Conservation (phyloP, 2,113 vertebrate genomes). For the Thalassoma bifasciatum region DNA sequence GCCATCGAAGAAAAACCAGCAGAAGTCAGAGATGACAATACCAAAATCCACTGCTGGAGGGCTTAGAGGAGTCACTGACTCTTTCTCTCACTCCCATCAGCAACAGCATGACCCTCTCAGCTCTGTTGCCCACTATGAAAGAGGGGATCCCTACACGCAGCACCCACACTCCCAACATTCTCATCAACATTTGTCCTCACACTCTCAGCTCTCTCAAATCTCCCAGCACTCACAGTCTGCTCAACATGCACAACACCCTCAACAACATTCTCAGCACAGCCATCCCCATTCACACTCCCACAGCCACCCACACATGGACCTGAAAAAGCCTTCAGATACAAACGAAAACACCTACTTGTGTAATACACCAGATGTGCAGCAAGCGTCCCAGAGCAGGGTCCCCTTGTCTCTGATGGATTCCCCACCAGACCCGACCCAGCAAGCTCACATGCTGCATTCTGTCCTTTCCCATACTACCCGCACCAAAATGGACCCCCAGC, state of each 20-base stretch:
- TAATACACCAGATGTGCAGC: slow-evolving; percentile 82
- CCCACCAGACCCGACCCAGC: slow-evolving; percentile 85
- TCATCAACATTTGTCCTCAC: slow-evolving; percentile 79
- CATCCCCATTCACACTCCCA: slow-evolving; percentile 76
- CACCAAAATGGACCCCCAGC: slow-evolving; percentile 83
- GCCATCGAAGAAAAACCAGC: slow-evolving; percentile 88
- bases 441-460: slow-evolving; percentile 88
- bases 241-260: slow-evolving; percentile 61
- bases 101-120: slow-evolving; percentile 86
- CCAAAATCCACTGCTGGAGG: slow-evolving; percentile 66
- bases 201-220: slow-evolving; percentile 72
- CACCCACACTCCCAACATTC: slow-evolving; percentile 79
- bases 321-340: slow-evolving; percentile 80
- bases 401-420: slow-evolving; percentile 86
- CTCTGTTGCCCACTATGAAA: slow-evolving; percentile 92
- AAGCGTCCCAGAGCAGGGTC: slow-evolving; percentile 84
- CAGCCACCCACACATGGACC: slow-evolving; percentile 76
- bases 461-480: slow-evolving; percentile 91
- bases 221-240: slow-evolving; percentile 50
- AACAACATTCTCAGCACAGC: slow-evolving; percentile 75
- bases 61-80: slow-evolving; percentile 57
- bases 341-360: slow-evolving; percentile 80
- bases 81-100: slow-evolving; percentile 81
- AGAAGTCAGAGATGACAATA: slow-evolving; percentile 81
- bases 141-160: slow-evolving; percentile 81